A percentile compares a stretch with the other conserved stretches of the same genome.
These are phyloP conservation scores for Corapipo altera DNA, from an alignment of 2,113 vertebrate species.

Conservation along the genomic window DNA sequence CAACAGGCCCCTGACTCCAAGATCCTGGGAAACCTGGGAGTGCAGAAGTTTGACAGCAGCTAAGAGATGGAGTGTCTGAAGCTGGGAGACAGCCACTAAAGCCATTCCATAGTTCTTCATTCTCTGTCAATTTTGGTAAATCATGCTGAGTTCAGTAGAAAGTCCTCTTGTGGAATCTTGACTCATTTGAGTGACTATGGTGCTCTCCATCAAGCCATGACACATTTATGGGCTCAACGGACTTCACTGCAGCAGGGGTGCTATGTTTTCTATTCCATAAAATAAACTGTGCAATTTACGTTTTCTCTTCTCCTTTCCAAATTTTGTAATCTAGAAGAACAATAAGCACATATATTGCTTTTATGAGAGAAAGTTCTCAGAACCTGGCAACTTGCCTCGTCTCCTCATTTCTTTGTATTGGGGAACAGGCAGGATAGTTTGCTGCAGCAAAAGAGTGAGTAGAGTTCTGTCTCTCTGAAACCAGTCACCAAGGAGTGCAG, in stretches of 20 bases:
- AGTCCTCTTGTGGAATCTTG: background rate
- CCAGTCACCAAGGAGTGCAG: background rate
- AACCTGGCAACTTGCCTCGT: background rate
- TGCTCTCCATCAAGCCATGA: background rate
- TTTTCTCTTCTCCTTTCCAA: conserved; percentile 21
- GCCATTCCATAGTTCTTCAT: background rate
- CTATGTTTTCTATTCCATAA: conserved; percentile 21
- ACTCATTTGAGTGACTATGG: background rate
- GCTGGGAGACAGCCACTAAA: background rate
- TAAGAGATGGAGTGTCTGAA: background rate
- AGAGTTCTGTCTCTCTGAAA: background rate
- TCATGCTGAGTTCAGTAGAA: background rate
- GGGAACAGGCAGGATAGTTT: background rate
- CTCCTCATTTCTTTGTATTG: background rate
- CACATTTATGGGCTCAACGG: background rate
- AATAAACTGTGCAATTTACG: background rate
- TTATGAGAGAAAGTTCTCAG: conserved; percentile 36
- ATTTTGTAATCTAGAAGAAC: conserved; percentile 33
- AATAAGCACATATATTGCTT: conserved; percentile 37
- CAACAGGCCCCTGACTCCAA: background rate
- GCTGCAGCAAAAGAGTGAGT: background rate
- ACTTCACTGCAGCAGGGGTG: background rate
- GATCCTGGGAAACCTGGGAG: background rate
- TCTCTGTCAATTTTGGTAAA: background rate
- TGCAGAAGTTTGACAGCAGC: background rate